Base-by-base conservation (phyloP, 2,113 vertebrate species). In the Callaeas wilsoni region DNA sequence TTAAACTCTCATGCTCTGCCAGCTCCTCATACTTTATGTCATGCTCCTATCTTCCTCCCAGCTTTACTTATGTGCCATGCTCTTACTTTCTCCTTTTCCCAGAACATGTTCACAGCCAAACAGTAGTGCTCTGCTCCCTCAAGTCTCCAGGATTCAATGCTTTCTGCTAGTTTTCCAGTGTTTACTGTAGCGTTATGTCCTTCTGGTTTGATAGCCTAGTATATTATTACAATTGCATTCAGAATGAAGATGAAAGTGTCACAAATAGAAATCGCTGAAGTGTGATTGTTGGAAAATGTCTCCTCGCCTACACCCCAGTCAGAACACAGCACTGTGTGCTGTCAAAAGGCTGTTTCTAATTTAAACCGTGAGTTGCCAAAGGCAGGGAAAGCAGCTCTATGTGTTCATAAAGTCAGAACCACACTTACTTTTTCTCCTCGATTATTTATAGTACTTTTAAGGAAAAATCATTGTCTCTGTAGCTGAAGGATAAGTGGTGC, bases 341-440 rank as follows among this genome's bases (percentile, higher is more conserved):
- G 49, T 84, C 73, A 71, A 62, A 95, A 19, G 46, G 10, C 63
- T 93, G 39, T 86, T 92, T 91, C 76, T 84, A 53, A 94, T 94
- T 96, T 94, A 87, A 86, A 87, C 49, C 59, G 25, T 37, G 87
- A 83, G 29, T 63, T 82, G 67, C 94, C 85, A 47, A 68, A 41
- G 93, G 90, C 94, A 94, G 79, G 50, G 53, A 87, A 80, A 63
- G 70, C 56, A 67, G 23, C 30, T 83, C 67, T 87, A 5, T 92
- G 67, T 89, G 86, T 84, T 92, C 79, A 65, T 90, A 67, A 88
- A 94, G 35, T 80, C 74, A 75, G 49, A 96, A 89, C 70, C 41
- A 50, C 73, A n/a, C 47, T 80, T 86, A 55, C 49, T 86, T 59
- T 71, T 84, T 44, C 69, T 80, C 88, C 80, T 59, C 1, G 41